These are phyloP conservation scores for Epinephelus awoara DNA, from an alignment of 2,797 vertebrate genomes.

Conservation along the genomic window DNA sequence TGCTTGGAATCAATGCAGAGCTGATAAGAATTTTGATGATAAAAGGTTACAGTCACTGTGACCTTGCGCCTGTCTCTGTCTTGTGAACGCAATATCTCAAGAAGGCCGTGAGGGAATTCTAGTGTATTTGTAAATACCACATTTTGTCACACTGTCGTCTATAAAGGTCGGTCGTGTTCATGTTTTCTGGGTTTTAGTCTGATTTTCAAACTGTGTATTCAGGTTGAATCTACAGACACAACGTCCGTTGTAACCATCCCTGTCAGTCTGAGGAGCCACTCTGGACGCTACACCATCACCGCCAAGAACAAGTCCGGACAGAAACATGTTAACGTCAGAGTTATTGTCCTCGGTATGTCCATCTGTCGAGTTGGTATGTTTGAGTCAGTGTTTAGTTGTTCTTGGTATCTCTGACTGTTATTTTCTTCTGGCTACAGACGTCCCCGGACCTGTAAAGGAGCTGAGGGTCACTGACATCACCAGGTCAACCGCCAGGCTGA, in stretches of 20 bases:
- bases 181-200: neutral
- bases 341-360: constrained; percentile 94
- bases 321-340: constrained; percentile 93
- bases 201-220: neutral
- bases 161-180: neutral
- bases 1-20: no score
- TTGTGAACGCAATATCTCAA: no score
- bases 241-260: constrained; percentile 90
- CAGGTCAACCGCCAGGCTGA: constrained; percentile 93
- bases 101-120: no score
- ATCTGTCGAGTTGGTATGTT: neutral
- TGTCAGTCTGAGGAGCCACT: constrained; percentile 91
- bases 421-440: constrained; percentile 71
- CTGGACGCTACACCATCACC: constrained; percentile 96
- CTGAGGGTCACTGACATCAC: constrained; percentile 96
- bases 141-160: neutral
- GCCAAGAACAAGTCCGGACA: constrained; percentile 99
- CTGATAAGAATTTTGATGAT: no score
- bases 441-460: constrained; percentile 92
- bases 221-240: constrained; percentile 94
- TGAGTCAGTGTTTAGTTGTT: neutral
- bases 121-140: no score
- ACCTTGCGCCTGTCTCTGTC: no score
- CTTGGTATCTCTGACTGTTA: neutral
- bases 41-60: no score